phyloP scores from a whole-genome alignment of 1,140 invertebrate genomes.

The Dendroctonus valens region DNA sequence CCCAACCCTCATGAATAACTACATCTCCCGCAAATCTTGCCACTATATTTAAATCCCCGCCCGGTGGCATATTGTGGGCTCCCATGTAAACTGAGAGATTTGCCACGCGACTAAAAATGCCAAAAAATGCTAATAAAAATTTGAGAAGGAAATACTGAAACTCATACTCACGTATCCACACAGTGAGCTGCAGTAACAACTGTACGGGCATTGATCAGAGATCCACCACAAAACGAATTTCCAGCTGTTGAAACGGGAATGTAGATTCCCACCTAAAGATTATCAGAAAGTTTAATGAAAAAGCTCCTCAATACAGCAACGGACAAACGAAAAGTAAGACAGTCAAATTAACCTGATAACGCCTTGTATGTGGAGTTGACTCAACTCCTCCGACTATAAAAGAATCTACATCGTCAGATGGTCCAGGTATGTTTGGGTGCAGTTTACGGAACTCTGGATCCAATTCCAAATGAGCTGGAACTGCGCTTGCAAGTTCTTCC shows the following conservation, averaged over 20 bases:
- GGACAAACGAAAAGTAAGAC: background rate
- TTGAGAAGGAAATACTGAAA: background rate
- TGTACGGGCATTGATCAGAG: conserved; percentile 52
- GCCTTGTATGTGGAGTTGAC: conserved; percentile 24
- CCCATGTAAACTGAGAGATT: conserved; percentile 18
- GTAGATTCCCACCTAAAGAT: conserved; percentile 10
- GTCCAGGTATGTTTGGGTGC: conserved; percentile 13
- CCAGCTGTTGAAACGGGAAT: background rate
- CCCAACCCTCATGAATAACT: conserved; percentile 21
- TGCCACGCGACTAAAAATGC: conserved; percentile 1
- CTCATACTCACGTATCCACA: conserved; percentile 28
- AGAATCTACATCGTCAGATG: background rate
- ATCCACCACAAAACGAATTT: conserved; percentile 56
- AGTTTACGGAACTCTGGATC: conserved; percentile 16
- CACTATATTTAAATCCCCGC: background rate
- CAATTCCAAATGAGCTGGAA: conserved; percentile 15
- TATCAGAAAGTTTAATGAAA: background rate
- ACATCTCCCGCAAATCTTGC: conserved; percentile 2
- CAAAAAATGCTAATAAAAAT: no score
- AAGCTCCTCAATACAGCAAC: background rate
- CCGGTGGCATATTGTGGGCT: conserved; percentile 14
- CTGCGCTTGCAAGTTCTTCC: conserved; percentile 3
- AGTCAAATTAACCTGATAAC: conserved; percentile 27
- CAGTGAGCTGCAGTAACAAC: conserved; percentile 62
- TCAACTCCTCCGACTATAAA: conserved; percentile 33